Conservation (phyloP, 1,140 invertebrate species). For the Aphelenchoides fujianensis region DNA sequence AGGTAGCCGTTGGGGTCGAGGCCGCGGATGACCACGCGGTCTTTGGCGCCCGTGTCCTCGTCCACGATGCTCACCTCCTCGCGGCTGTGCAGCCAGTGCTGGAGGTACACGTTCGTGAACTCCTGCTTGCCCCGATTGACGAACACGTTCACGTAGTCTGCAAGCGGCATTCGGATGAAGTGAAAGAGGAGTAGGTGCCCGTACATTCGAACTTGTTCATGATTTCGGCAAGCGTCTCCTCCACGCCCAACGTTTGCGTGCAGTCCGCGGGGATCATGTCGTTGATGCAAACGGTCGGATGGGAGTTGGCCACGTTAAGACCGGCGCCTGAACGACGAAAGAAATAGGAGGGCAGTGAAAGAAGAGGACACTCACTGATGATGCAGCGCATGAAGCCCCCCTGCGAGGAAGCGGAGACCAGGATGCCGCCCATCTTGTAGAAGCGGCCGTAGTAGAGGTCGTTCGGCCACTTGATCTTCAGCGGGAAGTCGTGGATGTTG, state of each 20-base stretch:
- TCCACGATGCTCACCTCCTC: constrained; percentile 71
- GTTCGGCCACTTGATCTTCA: constrained; percentile 89
- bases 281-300: constrained; percentile 83
- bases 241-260: constrained; percentile 45
- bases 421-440: constrained; percentile 81
- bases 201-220: constrained; percentile 68
- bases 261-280: constrained; percentile 67
- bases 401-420: constrained; percentile 72
- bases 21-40: constrained; percentile 69
- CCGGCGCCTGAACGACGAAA: constrained; percentile 73
- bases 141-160: constrained; percentile 73
- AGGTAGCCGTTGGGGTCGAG: constrained; percentile 85
- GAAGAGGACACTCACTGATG: constrained; percentile 74
- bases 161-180: too few species aligned
- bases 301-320: constrained; percentile 79
- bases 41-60: constrained; percentile 66
- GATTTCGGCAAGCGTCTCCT: constrained; percentile 63
- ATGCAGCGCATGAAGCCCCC: constrained; percentile 70
- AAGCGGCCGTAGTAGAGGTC: constrained; percentile 79
- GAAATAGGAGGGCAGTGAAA: too few species aligned
- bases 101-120: constrained; percentile 77
- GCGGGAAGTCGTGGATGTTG: constrained; percentile 69
- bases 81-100: constrained; percentile 82
- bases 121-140: constrained; percentile 69
- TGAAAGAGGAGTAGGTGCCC: too few species aligned